Evolutionary conservation across 2,113 vertebrate species (phyloP).

Genomic region (Tachycineta bicolor): DNA sequence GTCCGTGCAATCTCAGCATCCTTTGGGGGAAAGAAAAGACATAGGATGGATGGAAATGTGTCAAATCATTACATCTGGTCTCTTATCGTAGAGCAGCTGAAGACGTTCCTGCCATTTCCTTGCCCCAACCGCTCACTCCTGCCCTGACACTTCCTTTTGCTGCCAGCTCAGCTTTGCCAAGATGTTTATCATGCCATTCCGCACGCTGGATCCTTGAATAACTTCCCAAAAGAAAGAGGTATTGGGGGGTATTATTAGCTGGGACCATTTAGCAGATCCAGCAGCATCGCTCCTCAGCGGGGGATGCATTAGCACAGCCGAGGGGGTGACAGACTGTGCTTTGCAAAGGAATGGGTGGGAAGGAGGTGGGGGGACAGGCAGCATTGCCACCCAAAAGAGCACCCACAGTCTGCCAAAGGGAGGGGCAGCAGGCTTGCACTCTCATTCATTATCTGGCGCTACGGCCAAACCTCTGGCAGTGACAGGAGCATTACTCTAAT

Average conservation of each 20-base stretch:
- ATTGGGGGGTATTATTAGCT: slow-evolving; percentile 10
- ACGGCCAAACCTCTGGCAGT: background rate
- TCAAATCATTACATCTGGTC: slow-evolving; percentile 3
- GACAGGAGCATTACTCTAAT: background rate
- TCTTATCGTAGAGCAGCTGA: slow-evolving; percentile 31
- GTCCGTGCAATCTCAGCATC: background rate
- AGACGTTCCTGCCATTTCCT: slow-evolving; percentile 38
- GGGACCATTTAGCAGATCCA: background rate
- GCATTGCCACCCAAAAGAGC: background rate
- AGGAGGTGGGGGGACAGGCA: background rate
- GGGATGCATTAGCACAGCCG: background rate
- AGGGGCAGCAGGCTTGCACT: background rate
- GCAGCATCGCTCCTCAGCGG: background rate
- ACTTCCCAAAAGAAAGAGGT: slow-evolving; percentile 33
- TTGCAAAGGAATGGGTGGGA: background rate
- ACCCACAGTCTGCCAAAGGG: background rate
- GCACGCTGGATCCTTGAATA: background rate
- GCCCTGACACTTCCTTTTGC: slow-evolving; percentile 2
- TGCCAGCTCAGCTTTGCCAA: slow-evolving; percentile 37
- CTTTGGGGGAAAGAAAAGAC: background rate
- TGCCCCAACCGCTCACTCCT: background rate
- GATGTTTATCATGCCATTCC: slow-evolving; percentile 40
- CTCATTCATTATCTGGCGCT: background rate
- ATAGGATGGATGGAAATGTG: background rate
- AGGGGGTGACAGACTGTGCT: background rate